Conservation (phyloP, 2,888 invertebrate genomes). For the Hyppa rectilinea region DNA sequence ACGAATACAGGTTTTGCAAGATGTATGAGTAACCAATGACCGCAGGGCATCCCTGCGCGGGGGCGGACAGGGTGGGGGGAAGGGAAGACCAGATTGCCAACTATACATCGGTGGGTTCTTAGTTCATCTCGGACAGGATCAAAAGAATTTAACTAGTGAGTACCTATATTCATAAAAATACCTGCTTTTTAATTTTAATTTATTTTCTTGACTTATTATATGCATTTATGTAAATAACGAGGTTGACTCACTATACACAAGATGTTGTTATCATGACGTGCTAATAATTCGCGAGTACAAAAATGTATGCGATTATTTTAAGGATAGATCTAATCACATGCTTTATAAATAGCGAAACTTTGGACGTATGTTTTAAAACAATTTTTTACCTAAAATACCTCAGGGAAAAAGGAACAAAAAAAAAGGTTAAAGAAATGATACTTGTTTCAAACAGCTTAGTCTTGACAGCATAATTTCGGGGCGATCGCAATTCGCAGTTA, state of each 20-base stretch:
- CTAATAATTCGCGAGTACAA: constrained; percentile 48
- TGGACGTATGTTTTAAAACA: not conserved
- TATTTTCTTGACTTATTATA: not conserved
- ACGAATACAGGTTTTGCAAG: constrained; percentile 82
- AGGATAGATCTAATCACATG: constrained; percentile 58
- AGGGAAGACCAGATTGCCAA: constrained; percentile 74
- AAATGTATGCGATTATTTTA: constrained; percentile 49
- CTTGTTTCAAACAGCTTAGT: not conserved
- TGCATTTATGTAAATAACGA: constrained; percentile 17
- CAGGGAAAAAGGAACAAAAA: not conserved
- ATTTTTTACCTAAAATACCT: constrained; percentile 2
- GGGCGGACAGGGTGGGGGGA: constrained; percentile 73
- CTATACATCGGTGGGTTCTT: constrained; percentile 70
- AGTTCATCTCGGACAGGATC: constrained; percentile 70
- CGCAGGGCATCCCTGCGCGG: constrained; percentile 84
- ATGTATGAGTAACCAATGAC: constrained; percentile 86
- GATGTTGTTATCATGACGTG: constrained; percentile 57
- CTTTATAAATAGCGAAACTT: constrained; percentile 47
- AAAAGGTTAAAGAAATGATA: not conserved
- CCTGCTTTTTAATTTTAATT: constrained; percentile 19
- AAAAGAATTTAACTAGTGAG: constrained; percentile 74
- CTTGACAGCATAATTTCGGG: constrained; percentile 1
- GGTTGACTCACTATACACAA: constrained; percentile 29
- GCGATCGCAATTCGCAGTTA: constrained; percentile 5
- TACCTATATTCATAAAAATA: constrained; percentile 30